These are phyloP conservation scores for Lytechinus pictus DNA, from an alignment of 35 echinoderm and acorn worm species.

Conservation along the genomic window DNA sequence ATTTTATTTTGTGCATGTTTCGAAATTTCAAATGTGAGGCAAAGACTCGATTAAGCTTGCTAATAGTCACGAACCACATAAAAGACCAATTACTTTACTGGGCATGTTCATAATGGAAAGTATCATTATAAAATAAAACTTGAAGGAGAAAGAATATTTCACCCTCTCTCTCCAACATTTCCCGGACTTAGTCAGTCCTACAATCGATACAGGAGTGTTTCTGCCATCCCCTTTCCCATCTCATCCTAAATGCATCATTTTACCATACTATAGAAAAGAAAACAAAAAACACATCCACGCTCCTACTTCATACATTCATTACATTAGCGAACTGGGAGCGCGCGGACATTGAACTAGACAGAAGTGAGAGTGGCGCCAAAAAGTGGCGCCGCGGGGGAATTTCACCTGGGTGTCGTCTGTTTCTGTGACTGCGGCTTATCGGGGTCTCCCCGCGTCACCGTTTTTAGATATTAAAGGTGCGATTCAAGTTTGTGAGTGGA, in stretches of 20 bases:
- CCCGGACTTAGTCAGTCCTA: not conserved
- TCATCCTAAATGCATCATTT: not conserved
- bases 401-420: slow-evolving; percentile 25
- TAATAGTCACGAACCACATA: no score
- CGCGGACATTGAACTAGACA: slow-evolving; percentile 29
- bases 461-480: not conserved
- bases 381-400: slow-evolving; percentile 25
- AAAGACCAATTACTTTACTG: no score
- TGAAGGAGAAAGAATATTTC: not conserved
- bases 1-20: no score
- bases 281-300: not conserved
- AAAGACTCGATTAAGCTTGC: no score
- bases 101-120: no score
- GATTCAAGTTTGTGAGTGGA: not conserved
- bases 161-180: not conserved
- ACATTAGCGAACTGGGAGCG: not conserved
- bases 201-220: not conserved
- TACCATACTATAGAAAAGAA: not conserved
- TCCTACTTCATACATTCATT: not conserved
- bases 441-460: slow-evolving; percentile 39
- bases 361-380: slow-evolving; percentile 34
- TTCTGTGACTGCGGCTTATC: not conserved
- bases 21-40: no score
- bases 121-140: not conserved
- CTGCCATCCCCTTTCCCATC: not conserved